Evolutionary conservation across 2,797 vertebrate genomes (phyloP), one percentile per base, ranked within the genome.

Genomic region (Nasua narica): DNA sequence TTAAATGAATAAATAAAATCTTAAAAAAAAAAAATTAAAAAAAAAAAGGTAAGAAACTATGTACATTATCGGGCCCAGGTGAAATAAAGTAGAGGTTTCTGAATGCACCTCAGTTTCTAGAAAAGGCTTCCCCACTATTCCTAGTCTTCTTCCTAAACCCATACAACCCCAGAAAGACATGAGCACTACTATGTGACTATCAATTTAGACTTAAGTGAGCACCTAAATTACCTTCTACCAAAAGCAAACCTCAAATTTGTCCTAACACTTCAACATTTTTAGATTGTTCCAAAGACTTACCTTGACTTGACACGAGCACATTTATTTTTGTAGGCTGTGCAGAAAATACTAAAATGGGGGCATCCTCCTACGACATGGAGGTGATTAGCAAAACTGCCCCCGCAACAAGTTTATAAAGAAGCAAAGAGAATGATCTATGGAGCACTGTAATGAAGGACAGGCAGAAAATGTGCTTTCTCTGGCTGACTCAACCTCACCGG

Each of bases 181-280:
- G 35, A 62, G n/a, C 9, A 27, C 50, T 86, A 25, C 84, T 23
- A 12, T 7, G 4, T 40, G 27, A 43, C 40, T 10, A 65, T 9
- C 58, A 40, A 52, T 5, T 40, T 13, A 87, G 74, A 65, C 19
- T 56, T 50, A 40, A 50, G 32, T 32, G 76, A 96, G 89, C 76
- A 77, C 25, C 25, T 46, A 72, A 72, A 43, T 9, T 54, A 60
- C 56, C 70, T 88, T 46, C 86, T 65, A 83, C 72, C 43, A 32
- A 50, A 54, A 58, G n/a, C 82, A 89, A 82, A 90, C 82, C 87
- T 95, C 85, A 97, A 94, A 90, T 90, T 90, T 58, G 67, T 62
- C 69, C 37, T 15, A 72, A 69, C 4, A 12, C 67, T 50, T 93
- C 62, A 78, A 62, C 90, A 96, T 96, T 96, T 97, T 95, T 90